Conservation (phyloP, 2,797 vertebrate genomes). For the Chaetodon trifasciatus region DNA sequence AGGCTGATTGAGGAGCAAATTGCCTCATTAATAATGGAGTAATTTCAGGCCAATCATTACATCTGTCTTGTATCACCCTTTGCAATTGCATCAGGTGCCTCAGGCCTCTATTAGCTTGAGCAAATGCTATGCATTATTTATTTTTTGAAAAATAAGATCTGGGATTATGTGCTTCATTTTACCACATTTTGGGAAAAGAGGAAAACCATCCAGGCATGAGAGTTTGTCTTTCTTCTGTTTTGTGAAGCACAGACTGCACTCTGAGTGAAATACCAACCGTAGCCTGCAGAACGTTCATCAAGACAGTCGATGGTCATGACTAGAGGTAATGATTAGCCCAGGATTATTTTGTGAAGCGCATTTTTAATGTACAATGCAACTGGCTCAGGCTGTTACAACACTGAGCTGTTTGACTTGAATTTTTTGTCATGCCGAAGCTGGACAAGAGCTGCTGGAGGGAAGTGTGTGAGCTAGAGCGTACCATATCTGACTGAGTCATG, state of each 20-base stretch:
- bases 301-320: slow-evolving; percentile 37
- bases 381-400: slow-evolving; percentile 7
- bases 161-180: slow-evolving; percentile 27
- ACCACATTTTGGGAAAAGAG: slow-evolving; percentile 18
- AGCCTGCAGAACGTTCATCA: slow-evolving; percentile 50
- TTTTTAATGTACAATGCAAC: slow-evolving; percentile 23
- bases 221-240: slow-evolving; percentile 33
- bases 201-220: slow-evolving; percentile 13
- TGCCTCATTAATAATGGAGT: slow-evolving; percentile 76
- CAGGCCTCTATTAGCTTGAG: slow-evolving; percentile 62
- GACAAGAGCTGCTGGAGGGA: slow-evolving; percentile 68
- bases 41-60: slow-evolving; percentile 72
- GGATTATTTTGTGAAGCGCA: slow-evolving; percentile 11
- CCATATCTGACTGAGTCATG: slow-evolving; percentile 77
- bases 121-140: slow-evolving; percentile 68
- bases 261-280: slow-evolving; percentile 53
- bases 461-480: slow-evolving; percentile 68
- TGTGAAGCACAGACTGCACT: slow-evolving; percentile 15
- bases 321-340: slow-evolving; percentile 40
- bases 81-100: slow-evolving; percentile 59
- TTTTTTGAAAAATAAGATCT: slow-evolving; percentile 52
- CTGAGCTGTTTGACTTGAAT: slow-evolving; percentile 36
- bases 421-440: slow-evolving; percentile 57
- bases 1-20: slow-evolving; percentile 67
- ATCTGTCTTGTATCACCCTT: slow-evolving; percentile 61